These are phyloP conservation scores for Capitella teleta DNA, from an alignment of 1,140 invertebrate genomes.

Conservation along the genomic window DNA sequence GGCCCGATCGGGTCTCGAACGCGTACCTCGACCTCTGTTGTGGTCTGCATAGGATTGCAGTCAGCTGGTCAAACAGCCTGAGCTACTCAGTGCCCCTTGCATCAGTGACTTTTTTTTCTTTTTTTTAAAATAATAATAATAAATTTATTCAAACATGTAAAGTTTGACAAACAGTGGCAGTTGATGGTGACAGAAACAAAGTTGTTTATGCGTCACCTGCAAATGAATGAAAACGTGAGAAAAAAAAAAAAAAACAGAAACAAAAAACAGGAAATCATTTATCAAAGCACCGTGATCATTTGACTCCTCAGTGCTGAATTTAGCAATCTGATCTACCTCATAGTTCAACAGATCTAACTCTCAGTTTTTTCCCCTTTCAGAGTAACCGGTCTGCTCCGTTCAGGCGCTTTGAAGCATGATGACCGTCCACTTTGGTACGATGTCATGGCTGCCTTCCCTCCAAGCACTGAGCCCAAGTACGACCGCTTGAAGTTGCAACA, in stretches of 20 bases:
- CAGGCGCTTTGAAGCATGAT: conserved; percentile 59
- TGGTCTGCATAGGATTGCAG: too few relatives aligned
- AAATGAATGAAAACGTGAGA: background rate
- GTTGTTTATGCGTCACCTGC: background rate
- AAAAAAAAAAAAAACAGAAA: background rate
- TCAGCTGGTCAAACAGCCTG: too few relatives aligned
- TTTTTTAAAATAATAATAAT: too few relatives aligned
- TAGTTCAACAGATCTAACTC: background rate
- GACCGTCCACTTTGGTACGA: conserved; percentile 83
- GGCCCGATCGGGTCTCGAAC: too few relatives aligned
- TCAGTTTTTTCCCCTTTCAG: conserved; percentile 41
- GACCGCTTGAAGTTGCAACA: conserved; percentile 49
- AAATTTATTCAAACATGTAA: too few relatives aligned
- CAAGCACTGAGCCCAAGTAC: conserved; percentile 60
- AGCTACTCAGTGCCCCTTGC: too few relatives aligned
- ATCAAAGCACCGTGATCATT: background rate
- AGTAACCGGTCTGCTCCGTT: conserved; percentile 59
- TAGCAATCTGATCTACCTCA: background rate
- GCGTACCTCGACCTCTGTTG: too few relatives aligned
- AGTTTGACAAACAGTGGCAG: too few relatives aligned
- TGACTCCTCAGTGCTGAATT: background rate
- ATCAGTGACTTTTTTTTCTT: too few relatives aligned
- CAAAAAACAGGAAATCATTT: background rate
- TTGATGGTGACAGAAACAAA: background rate
- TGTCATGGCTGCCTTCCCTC: conserved; percentile 74